Base-by-base conservation (phyloP, 2,113 vertebrate species). In the Pluvianellus socialis region DNA sequence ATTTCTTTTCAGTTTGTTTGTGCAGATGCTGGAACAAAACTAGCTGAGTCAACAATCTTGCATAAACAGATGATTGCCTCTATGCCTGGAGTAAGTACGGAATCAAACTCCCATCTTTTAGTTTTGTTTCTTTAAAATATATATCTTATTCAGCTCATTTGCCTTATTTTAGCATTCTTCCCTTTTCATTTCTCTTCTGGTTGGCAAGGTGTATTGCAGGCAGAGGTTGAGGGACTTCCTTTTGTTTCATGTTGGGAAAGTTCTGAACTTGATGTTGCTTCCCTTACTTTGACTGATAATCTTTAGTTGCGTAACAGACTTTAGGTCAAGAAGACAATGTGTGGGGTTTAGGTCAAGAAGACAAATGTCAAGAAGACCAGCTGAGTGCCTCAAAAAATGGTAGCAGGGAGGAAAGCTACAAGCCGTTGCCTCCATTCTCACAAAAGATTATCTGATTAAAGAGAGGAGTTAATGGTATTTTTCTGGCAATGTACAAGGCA, bases 31-130 rank as follows among this genome's bases (percentile, higher is more conserved):
- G 99, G 99, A 80, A 99, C 99, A 73, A 98, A 99, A 89, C 98
- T 99, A 63, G 99, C 99, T 47, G 99, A 99, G 97, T 99, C 99
- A 70, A 99, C 99, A 82, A 99, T 99, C 97, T 98, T 99, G 83
- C 99, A 99, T 96, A 99, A 99, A 97, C 99, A 99, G 98, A 99
- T 99, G 99, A 99, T 99, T 87, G 96, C 98, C 17, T 99, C 99
- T 24, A 91, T 99, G 90, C 99, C 99, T 52, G 99, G 98, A 97
- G 99, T 99, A 98, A 99, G 99, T 98, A 94, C 82, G 93, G 70
- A 92, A 88, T 68, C 55, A 65, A 84, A 81, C 24, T 55, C 26
- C 23, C 32, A 55, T 61, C 42, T 75, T 44, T 79, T 76, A 49
- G 40, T 81, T 89, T 84, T 90, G 9, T 2, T 38, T 85, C 79